These are phyloP conservation scores for Zaprionus kolodkinae DNA, from an alignment of 1,140 invertebrate species.

Conservation along the genomic window DNA sequence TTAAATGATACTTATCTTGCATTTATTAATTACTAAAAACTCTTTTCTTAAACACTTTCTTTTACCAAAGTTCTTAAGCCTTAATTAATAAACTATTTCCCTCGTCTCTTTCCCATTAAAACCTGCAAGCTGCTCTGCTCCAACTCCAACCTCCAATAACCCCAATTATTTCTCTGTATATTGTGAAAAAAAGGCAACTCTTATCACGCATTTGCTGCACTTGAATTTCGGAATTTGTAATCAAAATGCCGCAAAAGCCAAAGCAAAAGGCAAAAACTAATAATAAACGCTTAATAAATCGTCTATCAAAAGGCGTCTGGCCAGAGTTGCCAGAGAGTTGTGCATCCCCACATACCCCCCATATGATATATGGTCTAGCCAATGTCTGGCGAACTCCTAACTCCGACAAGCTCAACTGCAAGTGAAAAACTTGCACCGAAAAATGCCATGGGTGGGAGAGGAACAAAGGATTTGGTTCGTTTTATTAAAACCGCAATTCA, in stretches of 20 bases:
- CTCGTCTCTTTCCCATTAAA: too few relatives aligned
- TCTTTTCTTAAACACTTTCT: too few relatives aligned
- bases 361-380: slow-evolving; percentile 73
- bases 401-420: slow-evolving; percentile 7
- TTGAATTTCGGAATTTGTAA: slow-evolving; percentile 73
- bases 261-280: slow-evolving; percentile 71
- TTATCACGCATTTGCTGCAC: slow-evolving; percentile 51
- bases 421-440: slow-evolving; percentile 42
- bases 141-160: background rate
- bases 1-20: too few relatives aligned
- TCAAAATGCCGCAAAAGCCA: slow-evolving; percentile 75
- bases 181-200: background rate
- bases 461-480: slow-evolving; percentile 44
- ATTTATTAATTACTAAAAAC: too few relatives aligned
- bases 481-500: slow-evolving; percentile 72
- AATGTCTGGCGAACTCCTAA: slow-evolving; percentile 49
- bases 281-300: slow-evolving; percentile 82
- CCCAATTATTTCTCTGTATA: background rate
- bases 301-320: slow-evolving; percentile 66
- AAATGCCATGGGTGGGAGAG: slow-evolving; percentile 9
- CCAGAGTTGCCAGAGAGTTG: slow-evolving; percentile 42
- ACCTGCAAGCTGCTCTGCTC: background rate
- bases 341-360: slow-evolving; percentile 32
- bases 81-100: too few relatives aligned
- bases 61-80: too few relatives aligned